Percentiles rank a stretch among this genome's conserved stretches.
phyloP scores from a whole-genome alignment of 2,113 vertebrate genomes.

The Chinchilla lanigera region DNA sequence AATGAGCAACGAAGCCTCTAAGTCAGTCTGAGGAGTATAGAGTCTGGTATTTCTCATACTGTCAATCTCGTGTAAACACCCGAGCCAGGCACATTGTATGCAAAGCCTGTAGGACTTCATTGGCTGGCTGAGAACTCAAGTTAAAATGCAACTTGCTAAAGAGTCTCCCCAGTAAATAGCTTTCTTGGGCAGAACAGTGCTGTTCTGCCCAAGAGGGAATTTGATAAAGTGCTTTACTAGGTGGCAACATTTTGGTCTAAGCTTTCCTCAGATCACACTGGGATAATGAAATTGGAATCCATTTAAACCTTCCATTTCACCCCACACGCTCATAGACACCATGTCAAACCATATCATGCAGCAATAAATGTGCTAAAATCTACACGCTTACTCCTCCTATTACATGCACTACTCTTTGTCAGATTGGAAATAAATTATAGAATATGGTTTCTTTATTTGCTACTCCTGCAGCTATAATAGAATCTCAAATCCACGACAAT shows the following conservation, averaged over 20 bases:
- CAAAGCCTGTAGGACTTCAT: conserved; percentile 36
- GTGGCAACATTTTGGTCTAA: conserved; percentile 62
- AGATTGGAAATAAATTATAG: conserved; percentile 54
- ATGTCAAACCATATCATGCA: conserved; percentile 46
- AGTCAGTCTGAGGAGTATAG: not conserved
- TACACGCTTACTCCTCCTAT: not conserved
- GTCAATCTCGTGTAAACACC: conserved; percentile 59
- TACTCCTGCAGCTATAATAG: not conserved
- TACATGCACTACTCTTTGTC: not conserved
- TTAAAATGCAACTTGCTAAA: conserved; percentile 60
- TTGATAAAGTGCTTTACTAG: conserved; percentile 62
- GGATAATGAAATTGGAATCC: conserved; percentile 77
- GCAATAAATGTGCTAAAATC: conserved; percentile 64
- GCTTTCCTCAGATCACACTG: conserved; percentile 61
- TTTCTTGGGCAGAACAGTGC: conserved; percentile 45
- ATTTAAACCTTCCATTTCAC: conserved; percentile 73
- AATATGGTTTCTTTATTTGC: conserved; percentile 64
- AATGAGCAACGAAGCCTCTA: conserved; percentile 54
- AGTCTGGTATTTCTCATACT: conserved; percentile 60
- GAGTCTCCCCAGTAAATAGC: conserved; percentile 44
- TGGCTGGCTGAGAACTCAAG: conserved; percentile 7
- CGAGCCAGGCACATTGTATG: not conserved
- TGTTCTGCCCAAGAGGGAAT: conserved; percentile 53
- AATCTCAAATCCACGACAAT: conserved; percentile 44
- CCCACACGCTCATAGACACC: conserved; percentile 51